Conservation (phyloP, 1,140 invertebrate species). For the Caenorhabditis tropicalis region DNA sequence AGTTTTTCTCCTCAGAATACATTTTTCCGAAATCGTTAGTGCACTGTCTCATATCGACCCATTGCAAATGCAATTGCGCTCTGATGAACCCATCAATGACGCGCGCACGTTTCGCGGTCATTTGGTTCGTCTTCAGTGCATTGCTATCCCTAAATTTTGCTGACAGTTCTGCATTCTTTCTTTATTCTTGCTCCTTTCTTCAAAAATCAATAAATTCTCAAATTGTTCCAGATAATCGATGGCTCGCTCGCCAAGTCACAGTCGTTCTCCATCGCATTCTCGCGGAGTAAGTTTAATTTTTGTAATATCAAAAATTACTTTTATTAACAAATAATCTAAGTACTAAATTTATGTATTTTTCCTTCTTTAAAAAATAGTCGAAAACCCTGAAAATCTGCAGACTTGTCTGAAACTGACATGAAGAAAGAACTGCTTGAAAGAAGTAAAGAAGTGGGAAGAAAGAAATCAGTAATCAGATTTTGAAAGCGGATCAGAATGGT, state of each 20-base stretch:
- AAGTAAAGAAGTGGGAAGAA: background rate
- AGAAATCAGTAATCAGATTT: background rate
- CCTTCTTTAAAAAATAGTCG: background rate
- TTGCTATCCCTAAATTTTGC: background rate
- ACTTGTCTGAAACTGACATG: conserved; percentile 24
- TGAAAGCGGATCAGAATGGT: conserved; percentile 9
- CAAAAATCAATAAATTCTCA: background rate
- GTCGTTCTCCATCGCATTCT: background rate
- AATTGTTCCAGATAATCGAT: background rate
- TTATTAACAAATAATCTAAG: background rate
- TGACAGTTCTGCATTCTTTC: background rate
- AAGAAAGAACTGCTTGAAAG: conserved; percentile 13
- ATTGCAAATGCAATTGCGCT: background rate
- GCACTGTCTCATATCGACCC: background rate
- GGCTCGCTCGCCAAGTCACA: background rate
- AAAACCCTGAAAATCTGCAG: background rate
- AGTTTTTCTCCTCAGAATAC: background rate
- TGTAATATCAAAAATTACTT: background rate
- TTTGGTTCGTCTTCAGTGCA: background rate
- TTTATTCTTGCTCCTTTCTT: background rate
- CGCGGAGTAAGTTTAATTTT: background rate
- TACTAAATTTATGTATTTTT: too few species aligned
- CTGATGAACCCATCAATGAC: background rate
- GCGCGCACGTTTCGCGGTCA: background rate
- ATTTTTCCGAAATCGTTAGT: too few species aligned